Evolutionary conservation across 2,888 invertebrate genomes (phyloP).

Genomic region (Protophormia terraenovae): DNA sequence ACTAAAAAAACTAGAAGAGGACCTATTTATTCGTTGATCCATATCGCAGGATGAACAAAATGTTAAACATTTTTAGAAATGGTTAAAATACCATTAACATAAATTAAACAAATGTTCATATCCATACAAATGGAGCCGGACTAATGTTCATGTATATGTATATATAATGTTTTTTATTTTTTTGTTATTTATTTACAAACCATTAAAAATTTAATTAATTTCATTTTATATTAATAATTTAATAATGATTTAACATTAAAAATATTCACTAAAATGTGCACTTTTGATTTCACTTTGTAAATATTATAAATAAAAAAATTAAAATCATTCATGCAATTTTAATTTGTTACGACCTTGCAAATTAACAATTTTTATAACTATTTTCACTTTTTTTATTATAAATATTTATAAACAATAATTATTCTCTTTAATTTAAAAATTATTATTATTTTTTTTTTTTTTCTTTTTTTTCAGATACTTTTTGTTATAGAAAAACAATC

Average conservation of each 20-base stretch:
- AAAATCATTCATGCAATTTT: not conserved
- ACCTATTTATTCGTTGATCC: too few species aligned
- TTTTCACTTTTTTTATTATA: not conserved
- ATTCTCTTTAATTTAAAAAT: not conserved
- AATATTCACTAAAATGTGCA: not conserved
- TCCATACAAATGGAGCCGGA: too few species aligned
- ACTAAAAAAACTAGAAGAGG: too few species aligned
- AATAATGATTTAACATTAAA: not conserved
- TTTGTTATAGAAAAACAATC: not conserved
- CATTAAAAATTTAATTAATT: not conserved
- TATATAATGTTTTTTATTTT: too few species aligned
- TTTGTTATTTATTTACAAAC: too few species aligned
- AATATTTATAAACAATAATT: not conserved
- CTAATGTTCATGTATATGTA: too few species aligned
- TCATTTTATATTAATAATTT: not conserved
- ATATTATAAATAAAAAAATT: not conserved
- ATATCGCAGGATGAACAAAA: too few species aligned
- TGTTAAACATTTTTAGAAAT: too few species aligned
- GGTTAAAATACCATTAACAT: too few species aligned
- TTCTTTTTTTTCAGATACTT: not conserved
- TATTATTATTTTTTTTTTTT: too few species aligned
- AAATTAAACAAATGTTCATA: too few species aligned
- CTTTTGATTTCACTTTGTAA: conserved; percentile 40
- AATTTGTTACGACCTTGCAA: not conserved
- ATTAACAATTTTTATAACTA: not conserved